A percentile compares a stretch with the other conserved stretches of the same genome.
phyloP scores from a whole-genome alignment of 2,888 invertebrate genomes.

The Aporophyla lueneburgensis region DNA sequence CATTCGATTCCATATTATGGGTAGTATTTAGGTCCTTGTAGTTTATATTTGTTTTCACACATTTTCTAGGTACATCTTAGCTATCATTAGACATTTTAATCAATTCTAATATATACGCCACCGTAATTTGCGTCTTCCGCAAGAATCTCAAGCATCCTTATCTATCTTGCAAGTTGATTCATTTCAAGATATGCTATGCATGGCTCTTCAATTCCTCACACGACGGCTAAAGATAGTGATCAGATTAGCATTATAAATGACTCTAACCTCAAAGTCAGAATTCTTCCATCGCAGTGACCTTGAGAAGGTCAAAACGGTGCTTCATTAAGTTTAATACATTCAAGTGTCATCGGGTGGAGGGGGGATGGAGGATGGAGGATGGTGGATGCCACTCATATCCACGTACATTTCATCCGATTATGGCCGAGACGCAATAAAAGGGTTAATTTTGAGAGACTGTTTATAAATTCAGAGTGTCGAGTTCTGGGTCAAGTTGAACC shows the following conservation, averaged over 20 bases:
- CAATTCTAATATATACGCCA: neutral
- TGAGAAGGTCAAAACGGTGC: constrained; percentile 43
- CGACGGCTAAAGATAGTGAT: constrained; percentile 36
- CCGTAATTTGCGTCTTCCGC: neutral
- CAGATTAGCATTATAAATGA: constrained; percentile 51
- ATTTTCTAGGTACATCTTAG: neutral
- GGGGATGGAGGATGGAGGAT: neutral
- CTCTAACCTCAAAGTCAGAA: constrained; percentile 29
- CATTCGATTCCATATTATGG: neutral
- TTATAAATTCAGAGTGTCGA: constrained; percentile 39
- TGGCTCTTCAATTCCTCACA: constrained; percentile 45
- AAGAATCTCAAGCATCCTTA: constrained; percentile 34
- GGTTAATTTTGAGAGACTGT: constrained; percentile 48
- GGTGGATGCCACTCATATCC: constrained; percentile 23
- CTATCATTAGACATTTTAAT: neutral
- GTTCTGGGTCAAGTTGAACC: constrained; percentile 45
- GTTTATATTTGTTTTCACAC: neutral
- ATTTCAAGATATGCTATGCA: constrained; percentile 47
- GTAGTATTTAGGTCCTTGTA: neutral
- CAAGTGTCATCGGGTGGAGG: constrained; percentile 17
- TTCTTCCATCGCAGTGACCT: constrained; percentile 19
- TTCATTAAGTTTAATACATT: constrained; percentile 39
- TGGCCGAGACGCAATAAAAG: constrained; percentile 40
- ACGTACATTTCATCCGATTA: constrained; percentile 37
- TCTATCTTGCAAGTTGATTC: constrained; percentile 37